phyloP scores from a whole-genome alignment of 2,113 vertebrate genomes.

The Carollia perspicillata region DNA sequence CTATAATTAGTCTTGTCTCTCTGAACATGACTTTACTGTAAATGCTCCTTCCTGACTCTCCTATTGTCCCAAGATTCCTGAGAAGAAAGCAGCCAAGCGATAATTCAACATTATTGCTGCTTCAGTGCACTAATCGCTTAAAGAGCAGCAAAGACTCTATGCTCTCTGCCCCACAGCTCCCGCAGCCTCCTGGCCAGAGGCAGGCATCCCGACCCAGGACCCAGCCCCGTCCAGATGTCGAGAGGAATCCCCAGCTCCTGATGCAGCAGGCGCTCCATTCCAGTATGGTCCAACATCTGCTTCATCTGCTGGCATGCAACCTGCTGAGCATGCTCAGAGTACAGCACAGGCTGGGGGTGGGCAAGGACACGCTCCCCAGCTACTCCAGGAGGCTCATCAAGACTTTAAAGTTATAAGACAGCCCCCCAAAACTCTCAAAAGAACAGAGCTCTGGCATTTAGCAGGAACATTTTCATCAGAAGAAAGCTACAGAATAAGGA shows the following conservation, averaged over 20 bases:
- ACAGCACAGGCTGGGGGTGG: background rate
- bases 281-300: constrained; percentile 96
- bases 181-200: constrained; percentile 91
- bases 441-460: background rate
- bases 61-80: constrained; percentile 89
- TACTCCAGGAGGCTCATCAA: constrained; percentile 3
- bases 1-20: constrained; percentile 83
- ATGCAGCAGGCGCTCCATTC: constrained; percentile 90
- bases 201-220: constrained; percentile 89
- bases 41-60: constrained; percentile 83
- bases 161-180: constrained; percentile 91
- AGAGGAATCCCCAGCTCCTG: constrained; percentile 89
- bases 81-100: constrained; percentile 89
- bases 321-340: constrained; percentile 73
- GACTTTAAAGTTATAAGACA: constrained; percentile 43
- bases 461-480: constrained; percentile 21
- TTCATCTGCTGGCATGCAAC: constrained; percentile 92
- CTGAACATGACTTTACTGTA: constrained; percentile 83
- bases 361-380: constrained; percentile 53
- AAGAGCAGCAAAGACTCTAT: constrained; percentile 88
- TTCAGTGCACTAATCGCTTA: constrained; percentile 91
- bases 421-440: constrained; percentile 44
- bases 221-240: constrained; percentile 96
- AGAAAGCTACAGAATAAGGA: background rate
- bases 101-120: constrained; percentile 93